A percentile compares a stretch with the other conserved stretches of the same genome.
These are phyloP conservation scores for Ostrea denselamellosa DNA, from an alignment of 1,140 invertebrate species.

Conservation along the genomic window DNA sequence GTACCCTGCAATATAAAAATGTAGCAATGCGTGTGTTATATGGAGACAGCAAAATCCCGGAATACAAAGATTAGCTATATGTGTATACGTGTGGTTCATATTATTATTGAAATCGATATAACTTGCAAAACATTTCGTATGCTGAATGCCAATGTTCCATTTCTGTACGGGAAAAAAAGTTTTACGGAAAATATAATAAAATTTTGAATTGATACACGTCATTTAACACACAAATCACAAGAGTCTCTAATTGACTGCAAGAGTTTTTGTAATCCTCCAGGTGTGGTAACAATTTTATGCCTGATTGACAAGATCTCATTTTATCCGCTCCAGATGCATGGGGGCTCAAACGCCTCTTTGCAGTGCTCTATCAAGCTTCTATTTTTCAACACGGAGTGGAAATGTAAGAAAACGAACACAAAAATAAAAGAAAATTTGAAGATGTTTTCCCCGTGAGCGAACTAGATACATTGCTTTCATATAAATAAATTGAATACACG, in stretches of 20 bases:
- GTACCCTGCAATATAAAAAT: no score
- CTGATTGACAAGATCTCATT: constrained; percentile 27
- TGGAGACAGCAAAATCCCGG: no score
- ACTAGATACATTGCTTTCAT: constrained; percentile 33
- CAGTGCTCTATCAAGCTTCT: constrained; percentile 17
- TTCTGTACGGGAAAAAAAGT: not conserved
- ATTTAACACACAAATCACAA: not conserved
- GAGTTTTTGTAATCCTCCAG: not conserved
- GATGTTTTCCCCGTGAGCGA: constrained; percentile 20
- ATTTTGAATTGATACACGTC: not conserved
- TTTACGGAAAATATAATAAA: not conserved
- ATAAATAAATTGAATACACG: constrained; percentile 4
- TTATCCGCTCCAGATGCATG: not conserved
- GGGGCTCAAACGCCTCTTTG: not conserved
- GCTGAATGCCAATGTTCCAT: not conserved
- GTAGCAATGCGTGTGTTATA: no score
- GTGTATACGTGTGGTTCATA: not conserved
- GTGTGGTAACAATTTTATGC: constrained; percentile 38
- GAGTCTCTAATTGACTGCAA: not conserved
- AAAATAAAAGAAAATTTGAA: constrained; percentile 23
- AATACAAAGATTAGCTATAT: no score
- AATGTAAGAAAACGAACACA: not conserved
- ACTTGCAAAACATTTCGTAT: not conserved
- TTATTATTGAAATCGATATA: not conserved
- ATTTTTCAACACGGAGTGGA: constrained; percentile 23